Base-by-base conservation (phyloP, 2,797 vertebrate species). In the Helicolenus hilgendorfi region DNA sequence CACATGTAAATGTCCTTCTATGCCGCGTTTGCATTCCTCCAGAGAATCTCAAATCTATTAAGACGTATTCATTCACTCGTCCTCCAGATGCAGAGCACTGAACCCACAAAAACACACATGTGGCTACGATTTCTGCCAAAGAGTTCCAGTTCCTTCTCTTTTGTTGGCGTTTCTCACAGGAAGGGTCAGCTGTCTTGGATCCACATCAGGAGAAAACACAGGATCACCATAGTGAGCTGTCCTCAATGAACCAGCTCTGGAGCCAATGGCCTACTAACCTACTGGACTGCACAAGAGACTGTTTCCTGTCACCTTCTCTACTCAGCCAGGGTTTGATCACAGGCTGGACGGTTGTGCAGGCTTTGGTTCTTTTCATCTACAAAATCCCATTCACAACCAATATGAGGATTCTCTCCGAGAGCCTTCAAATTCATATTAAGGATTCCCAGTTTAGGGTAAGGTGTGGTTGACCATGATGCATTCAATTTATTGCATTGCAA, bases 241-340 rank as follows among this genome's bases (percentile, higher is more conserved):
- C 95, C 95, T 92, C 91, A 36, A 1, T 94, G 93, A 96, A 91
- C 91, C 79, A 62, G 22, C 78, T 45, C 14, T 38, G 58, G 71
- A 87, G 83, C 81, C 86, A 65, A 3, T 84, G 93, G 87, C 90
- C 88, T 77, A 93, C 88, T 92, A 86, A 95, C 91, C 86, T 29
- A 81, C 56, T 60, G 53, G 56, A 92, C 92, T 60, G 69, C 74
- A 85, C 56, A 76, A 74, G 59, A 84, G 65, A 77, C 69, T 68
- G 78, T 70, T 65, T 81, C 80, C 88, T 87, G 77, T 70, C 75
- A 63, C 20, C 14, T 83, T 62, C 76, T 83, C 68, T 77, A 13
- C 36, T 72, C 29, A 60, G 15, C 36, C 68, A 45, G 20, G 9
- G 69, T 67, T 83, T 88, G 35, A 77, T 68, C n/a, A 55, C 58